Evolutionary conservation across 2,113 vertebrate species (phyloP), one percentile per base, ranked within the genome.

Genomic region (Upupa epops): DNA sequence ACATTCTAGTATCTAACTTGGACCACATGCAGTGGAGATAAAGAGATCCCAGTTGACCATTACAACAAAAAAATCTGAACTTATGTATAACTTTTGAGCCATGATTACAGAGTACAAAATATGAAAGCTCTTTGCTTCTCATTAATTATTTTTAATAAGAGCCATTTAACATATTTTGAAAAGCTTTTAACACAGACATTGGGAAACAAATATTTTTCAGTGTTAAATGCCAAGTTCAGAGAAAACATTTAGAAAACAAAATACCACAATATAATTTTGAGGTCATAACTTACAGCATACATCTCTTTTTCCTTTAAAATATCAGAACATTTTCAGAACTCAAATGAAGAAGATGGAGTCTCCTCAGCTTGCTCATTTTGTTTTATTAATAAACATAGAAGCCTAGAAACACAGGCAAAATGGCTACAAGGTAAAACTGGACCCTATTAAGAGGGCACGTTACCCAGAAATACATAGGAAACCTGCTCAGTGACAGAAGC

Each of bases 381-480:
- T 48, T 48, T 11, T 3, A 93, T 66, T 80, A 88, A 71, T 20
- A 56, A 84, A 71, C 15, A 66, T n/a, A 49, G 74, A 87, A 84
- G 34, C 59, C 32, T 72, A 88, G 83, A 92, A 88, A 84, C 21
- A 17, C 1, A 7, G 58, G 48, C 76, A 95, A 49, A 78, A 89
- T 64, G 65, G 64, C 9, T 11, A 81, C 26, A 0, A 2, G 69
- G 24, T 88, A 95, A 65, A 46, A 68, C 40, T 82, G 12, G 25
- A 83, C 36, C 36, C 45, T 31, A 74, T 74, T 58, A 74, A n/a
- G 58, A 51, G 88, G 32, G 54, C 58, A 83, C 64, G 86, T 94
- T 14, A 86, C 31, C 14, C 83, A 84, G 63, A 93, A 96, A 70
- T 24, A 90, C 49, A 61, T 19, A 61, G 86, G 80, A 90, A 95